These are phyloP conservation scores for Rhimphoctona megacephalus DNA, from an alignment of 2,888 invertebrate species.

Conservation along the genomic window DNA sequence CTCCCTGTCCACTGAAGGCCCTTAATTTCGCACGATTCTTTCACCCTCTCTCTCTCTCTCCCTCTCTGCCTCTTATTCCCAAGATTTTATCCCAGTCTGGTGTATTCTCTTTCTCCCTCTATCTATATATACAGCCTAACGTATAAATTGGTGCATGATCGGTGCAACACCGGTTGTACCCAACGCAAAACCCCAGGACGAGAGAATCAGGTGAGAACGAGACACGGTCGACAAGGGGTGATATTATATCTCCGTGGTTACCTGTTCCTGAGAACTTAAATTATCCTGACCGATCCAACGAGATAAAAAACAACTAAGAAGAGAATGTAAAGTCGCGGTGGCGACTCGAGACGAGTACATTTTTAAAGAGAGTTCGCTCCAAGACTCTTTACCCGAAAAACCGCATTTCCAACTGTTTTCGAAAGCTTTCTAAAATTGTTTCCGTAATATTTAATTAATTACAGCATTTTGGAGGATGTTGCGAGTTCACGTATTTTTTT, in stretches of 20 bases:
- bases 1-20: slow-evolving; percentile 42
- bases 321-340: no score
- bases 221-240: slow-evolving; percentile 63
- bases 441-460: no score
- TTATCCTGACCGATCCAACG: slow-evolving; percentile 44
- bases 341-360: no score
- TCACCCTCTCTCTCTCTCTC: slow-evolving; percentile 60
- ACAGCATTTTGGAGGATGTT: no score
- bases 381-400: no score
- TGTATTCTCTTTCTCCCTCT: slow-evolving; percentile 28
- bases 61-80: slow-evolving; percentile 54
- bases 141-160: slow-evolving; percentile 45
- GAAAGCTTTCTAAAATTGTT: no score
- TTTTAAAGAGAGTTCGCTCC: no score
- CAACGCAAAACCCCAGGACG: slow-evolving; percentile 2
- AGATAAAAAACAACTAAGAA: background rate
- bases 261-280: slow-evolving; percentile 66
- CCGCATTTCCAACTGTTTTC: no score
- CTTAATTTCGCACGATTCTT: slow-evolving; percentile 78
- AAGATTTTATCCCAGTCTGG: slow-evolving; percentile 28
- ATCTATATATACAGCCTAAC: slow-evolving; percentile 5
- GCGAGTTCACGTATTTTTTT: no score
- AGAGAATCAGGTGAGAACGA: slow-evolving; percentile 50
- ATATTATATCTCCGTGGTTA: slow-evolving; percentile 51
- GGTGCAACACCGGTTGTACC: slow-evolving; percentile 68